Evolutionary conservation across 2,888 invertebrate genomes (phyloP).

Genomic region (Elegia similella): DNA sequence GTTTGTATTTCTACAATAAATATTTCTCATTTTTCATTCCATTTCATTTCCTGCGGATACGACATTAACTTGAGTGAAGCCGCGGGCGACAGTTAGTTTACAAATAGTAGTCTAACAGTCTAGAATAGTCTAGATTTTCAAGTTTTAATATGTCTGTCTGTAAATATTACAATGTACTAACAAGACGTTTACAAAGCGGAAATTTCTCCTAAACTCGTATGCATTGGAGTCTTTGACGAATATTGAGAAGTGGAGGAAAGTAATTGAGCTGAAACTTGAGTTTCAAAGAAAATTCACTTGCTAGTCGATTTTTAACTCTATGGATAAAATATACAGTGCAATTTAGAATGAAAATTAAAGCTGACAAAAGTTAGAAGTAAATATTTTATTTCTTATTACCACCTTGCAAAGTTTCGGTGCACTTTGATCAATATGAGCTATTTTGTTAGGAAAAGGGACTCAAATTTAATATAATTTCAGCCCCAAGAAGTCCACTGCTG

Average conservation of each 20-base stretch:
- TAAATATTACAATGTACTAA: neutral
- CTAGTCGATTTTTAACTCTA: constrained; percentile 1
- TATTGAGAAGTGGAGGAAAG: constrained; percentile 42
- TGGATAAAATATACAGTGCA: neutral
- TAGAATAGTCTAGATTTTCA: too few relatives aligned
- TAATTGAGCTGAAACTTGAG: constrained; percentile 49
- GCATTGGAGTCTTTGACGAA: constrained; percentile 47
- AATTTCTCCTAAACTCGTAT: constrained; percentile 39
- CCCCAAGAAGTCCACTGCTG: too few relatives aligned
- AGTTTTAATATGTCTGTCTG: too few relatives aligned
- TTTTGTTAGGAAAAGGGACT: neutral
- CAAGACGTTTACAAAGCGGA: constrained; percentile 19
- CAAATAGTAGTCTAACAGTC: too few relatives aligned
- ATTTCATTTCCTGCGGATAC: too few relatives aligned
- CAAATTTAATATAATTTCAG: too few relatives aligned
- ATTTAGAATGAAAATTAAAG: neutral
- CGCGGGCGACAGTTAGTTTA: too few relatives aligned
- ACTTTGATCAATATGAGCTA: constrained; percentile 1
- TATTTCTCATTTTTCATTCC: too few relatives aligned
- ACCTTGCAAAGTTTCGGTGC: constrained; percentile 14
- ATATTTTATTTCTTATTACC: constrained; percentile 24
- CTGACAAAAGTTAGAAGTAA: constrained; percentile 17
- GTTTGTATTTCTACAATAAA: too few relatives aligned
- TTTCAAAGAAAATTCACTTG: constrained; percentile 33
- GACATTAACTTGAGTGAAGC: too few relatives aligned